These are phyloP conservation scores for Procavia capensis DNA, from an alignment of 2,113 vertebrate genomes.

Conservation along the genomic window DNA sequence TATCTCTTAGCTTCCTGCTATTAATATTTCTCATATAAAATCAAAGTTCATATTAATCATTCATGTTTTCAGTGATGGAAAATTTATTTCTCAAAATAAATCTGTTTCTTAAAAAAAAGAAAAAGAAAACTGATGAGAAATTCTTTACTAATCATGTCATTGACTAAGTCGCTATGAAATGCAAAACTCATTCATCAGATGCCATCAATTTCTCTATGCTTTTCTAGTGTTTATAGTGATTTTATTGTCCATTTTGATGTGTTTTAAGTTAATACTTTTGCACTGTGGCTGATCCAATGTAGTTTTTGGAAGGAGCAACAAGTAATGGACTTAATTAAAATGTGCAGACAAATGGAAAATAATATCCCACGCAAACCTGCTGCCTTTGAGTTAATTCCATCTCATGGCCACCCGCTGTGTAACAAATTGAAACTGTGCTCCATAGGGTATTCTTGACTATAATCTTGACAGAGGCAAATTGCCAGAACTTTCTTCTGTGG, in stretches of 20 bases:
- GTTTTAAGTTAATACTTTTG: neutral
- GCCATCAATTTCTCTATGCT: neutral
- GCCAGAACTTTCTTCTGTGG: neutral
- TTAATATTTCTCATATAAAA: slow-evolving; percentile 4
- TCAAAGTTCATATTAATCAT: neutral
- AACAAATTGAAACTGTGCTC: neutral
- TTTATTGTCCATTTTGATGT: neutral
- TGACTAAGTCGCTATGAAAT: neutral
- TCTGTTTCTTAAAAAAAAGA: neutral
- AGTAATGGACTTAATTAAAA: neutral
- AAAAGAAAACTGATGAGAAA: neutral
- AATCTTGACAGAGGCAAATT: too few relatives aligned
- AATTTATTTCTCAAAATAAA: slow-evolving; percentile 46
- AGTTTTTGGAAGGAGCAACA: neutral
- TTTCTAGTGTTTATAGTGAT: slow-evolving; percentile 3
- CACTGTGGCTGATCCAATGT: neutral
- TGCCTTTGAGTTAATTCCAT: neutral
- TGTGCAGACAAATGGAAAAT: neutral
- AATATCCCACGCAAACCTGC: neutral
- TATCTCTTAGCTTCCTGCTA: slow-evolving; percentile 14
- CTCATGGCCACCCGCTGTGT: too few relatives aligned
- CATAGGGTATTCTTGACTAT: neutral
- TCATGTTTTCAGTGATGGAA: neutral
- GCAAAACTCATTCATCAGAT: neutral
- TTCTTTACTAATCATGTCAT: neutral